Evolutionary conservation across 2,113 vertebrate species (phyloP).

Genomic region (Charadrius vociferus): DNA sequence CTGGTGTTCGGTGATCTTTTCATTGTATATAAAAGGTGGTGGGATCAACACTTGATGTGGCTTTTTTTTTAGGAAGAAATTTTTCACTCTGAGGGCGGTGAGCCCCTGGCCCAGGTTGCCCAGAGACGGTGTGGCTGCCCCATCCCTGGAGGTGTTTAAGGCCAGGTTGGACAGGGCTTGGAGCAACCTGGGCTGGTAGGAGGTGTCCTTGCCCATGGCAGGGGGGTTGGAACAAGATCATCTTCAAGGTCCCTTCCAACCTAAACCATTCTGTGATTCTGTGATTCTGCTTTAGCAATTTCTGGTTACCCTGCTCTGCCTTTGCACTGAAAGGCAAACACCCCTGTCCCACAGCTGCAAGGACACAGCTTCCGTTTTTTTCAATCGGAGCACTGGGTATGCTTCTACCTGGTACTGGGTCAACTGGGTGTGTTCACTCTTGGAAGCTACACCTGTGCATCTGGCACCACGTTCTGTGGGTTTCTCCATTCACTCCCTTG

Average conservation of each 20-base stretch:
- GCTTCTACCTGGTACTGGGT: background rate
- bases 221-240: no score
- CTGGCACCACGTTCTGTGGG: background rate
- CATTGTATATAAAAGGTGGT: background rate
- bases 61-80: background rate
- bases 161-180: no score
- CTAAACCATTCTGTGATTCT: no score
- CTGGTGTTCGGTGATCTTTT: background rate
- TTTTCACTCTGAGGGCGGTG: no score
- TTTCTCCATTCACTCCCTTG: background rate
- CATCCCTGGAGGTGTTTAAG: no score
- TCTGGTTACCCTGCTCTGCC: no score
- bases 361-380: background rate
- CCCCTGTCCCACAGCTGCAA: background rate
- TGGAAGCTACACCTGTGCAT: background rate
- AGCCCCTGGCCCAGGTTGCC: no score
- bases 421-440: accelerated
- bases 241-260: no score
- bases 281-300: no score
- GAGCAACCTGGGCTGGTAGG: no score
- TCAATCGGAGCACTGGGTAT: accelerated
- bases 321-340: background rate
- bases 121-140: no score
- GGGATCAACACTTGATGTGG: background rate
- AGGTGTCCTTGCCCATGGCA: no score